A percentile compares a stretch with the other conserved stretches of the same genome.
Conservation (phyloP, 2,113 vertebrate species). For the Dasyurus viverrinus region DNA sequence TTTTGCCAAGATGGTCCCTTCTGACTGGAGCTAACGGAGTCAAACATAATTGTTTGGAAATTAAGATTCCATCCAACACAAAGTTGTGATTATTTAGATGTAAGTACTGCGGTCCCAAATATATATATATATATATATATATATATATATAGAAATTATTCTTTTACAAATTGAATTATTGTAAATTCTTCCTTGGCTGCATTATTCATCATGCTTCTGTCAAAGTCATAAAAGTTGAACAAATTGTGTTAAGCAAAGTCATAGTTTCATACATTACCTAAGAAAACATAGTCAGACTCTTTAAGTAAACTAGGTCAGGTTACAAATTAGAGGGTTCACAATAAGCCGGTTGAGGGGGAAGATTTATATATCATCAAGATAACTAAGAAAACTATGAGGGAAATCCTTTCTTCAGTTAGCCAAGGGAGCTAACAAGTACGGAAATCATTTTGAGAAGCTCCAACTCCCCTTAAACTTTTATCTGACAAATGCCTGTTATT, state of each 20-base stretch:
- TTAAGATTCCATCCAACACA: neutral
- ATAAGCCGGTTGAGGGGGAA: too few relatives aligned
- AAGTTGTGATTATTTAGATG: neutral
- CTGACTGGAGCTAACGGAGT: neutral
- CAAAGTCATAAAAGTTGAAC: too few relatives aligned
- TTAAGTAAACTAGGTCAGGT: neutral
- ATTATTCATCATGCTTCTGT: too few relatives aligned
- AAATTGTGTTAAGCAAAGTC: too few relatives aligned
- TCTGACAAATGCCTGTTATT: neutral
- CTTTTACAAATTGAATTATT: too few relatives aligned
- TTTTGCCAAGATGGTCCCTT: neutral
- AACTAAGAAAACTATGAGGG: neutral
- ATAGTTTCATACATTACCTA: neutral
- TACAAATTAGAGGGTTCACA: neutral
- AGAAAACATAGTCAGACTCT: neutral
- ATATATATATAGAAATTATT: too few relatives aligned
- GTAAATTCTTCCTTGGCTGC: too few relatives aligned
- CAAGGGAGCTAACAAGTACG: too few relatives aligned
- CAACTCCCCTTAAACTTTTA: neutral
- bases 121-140: too few relatives aligned
- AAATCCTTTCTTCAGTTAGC: neutral
- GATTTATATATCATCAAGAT: neutral
- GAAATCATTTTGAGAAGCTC: too few relatives aligned
- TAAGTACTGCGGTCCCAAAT: neutral
- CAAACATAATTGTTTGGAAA: neutral